A percentile compares a stretch with the other conserved stretches of the same genome.
Evolutionary conservation across 2,888 invertebrate genomes (phyloP).

Genomic region (Seira musarum): DNA sequence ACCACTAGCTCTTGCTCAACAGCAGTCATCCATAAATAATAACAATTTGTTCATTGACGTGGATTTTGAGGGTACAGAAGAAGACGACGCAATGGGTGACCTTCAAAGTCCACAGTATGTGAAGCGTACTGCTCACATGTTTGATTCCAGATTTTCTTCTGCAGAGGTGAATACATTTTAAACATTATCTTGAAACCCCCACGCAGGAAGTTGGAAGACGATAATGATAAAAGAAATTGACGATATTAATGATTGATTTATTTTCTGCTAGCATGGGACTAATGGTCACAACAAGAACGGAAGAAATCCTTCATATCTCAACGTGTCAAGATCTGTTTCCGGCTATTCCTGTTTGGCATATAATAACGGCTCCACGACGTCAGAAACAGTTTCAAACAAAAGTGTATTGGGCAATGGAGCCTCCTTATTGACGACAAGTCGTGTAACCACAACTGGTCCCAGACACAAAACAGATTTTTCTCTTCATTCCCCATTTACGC

Average conservation of each 20-base stretch:
- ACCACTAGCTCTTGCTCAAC: conserved; percentile 37
- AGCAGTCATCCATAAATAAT: conserved; percentile 41
- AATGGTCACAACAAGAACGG: conserved; percentile 41
- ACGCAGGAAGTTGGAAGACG: conserved; percentile 5
- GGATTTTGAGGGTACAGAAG: conserved; percentile 48
- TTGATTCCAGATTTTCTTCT: conserved; percentile 68
- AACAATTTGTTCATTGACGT: conserved; percentile 49
- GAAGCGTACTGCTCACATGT: conserved; percentile 72
- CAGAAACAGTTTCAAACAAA: conserved; percentile 40
- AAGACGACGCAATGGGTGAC: conserved; percentile 65
- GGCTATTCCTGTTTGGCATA: conserved; percentile 83
- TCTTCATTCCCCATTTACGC: conserved; percentile 36
- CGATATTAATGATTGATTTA: neutral
- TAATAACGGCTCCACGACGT: conserved; percentile 54
- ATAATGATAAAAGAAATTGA: neutral
- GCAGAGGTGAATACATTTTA: conserved; percentile 36
- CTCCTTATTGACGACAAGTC: conserved; percentile 35
- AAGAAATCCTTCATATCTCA: conserved; percentile 87
- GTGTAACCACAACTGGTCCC: conserved; percentile 23
- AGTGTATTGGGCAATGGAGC: conserved; percentile 46
- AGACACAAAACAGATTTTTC: conserved; percentile 41
- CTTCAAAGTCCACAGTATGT: conserved; percentile 72
- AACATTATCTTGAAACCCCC: no score
- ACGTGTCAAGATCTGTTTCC: conserved; percentile 90
- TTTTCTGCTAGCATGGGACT: conserved; percentile 36